Evolutionary conservation across 2,797 vertebrate species (phyloP), one percentile per base, ranked within the genome.

Genomic region (Eupleurogrammus muticus): DNA sequence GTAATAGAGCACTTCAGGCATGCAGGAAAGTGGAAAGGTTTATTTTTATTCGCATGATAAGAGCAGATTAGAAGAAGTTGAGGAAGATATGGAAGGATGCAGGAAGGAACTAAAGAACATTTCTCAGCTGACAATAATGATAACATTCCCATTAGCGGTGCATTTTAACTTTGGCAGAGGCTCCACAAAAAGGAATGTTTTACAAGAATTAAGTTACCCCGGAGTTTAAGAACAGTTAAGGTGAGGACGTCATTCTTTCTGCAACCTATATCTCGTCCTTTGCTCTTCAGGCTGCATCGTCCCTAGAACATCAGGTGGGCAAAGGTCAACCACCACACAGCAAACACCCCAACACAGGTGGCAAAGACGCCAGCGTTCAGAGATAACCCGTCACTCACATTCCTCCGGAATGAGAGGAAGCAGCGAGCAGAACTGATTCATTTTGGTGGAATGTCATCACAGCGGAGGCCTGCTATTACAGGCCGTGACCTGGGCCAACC

Each of bases 391-490:
- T 73, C 73, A 63, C 57, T 54, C 55, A 79, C 70, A 87, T 87
- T 90, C 84, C 77, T 80, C 23, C 42, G 51, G 61, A 47, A 36
- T 47, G 51, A 53, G 70, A 53, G 69, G 80, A 73, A 62, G 53
- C 23, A 52, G 46, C 10, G 16, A 73, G 69, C 48, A 10, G 48
- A 54, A 74, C 44, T 17, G 46, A 76, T 74, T 87, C 81, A 83
- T 53, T 73, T 87, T 69, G 56, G 50, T 72, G 83, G 84, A 85
- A 87, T 83, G 77, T 51, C 52, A 63, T 79, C 34, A 54, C 55
- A 23, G 48, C 71, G 56, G 16, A 65, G 56, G 28, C 20, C 50
- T 63, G 75, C 52, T 35, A 48, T 67, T 65, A 24, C 49, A 54
- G 56, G 23, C 58, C 16, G 3, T 9, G 50, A 77, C 77, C 47